Conservation (phyloP, 1,140 invertebrate genomes). For the Drosophila suzukii region DNA sequence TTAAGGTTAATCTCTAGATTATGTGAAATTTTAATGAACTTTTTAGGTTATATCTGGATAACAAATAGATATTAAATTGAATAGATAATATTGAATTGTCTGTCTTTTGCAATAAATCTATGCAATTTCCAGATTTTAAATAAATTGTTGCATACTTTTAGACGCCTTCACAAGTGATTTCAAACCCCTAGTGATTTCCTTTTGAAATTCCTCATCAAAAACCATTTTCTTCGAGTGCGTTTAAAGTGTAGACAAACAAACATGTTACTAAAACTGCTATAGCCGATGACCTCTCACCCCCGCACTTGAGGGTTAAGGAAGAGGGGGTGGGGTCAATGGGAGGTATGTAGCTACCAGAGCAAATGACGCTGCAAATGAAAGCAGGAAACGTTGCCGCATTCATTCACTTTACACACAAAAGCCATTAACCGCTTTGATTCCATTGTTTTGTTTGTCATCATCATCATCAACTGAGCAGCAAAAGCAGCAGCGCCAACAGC, state of each 20-base stretch:
- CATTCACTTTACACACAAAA: conserved; percentile 82
- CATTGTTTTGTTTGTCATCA: conserved; percentile 82
- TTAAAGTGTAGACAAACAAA: conserved; percentile 30
- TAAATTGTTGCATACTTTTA: too few relatives aligned
- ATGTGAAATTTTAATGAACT: too few relatives aligned
- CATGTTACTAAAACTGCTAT: conserved; percentile 40
- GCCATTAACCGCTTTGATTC: conserved; percentile 82
- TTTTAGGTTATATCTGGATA: not conserved
- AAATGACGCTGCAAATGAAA: conserved; percentile 82
- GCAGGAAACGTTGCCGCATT: conserved; percentile 76
- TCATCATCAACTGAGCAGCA: conserved; percentile 52
- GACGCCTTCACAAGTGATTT: too few relatives aligned
- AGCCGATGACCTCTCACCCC: conserved; percentile 19
- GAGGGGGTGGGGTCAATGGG: not conserved
- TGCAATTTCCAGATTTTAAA: too few relatives aligned
- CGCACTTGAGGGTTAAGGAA: not conserved
- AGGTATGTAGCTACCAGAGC: conserved; percentile 42
- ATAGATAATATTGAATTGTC: too few relatives aligned
- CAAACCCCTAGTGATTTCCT: too few relatives aligned
- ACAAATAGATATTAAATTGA: too few relatives aligned
- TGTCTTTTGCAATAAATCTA: too few relatives aligned
- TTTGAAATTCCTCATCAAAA: not conserved
- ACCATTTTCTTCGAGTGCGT: not conserved
- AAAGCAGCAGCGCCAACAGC: conserved; percentile 26
- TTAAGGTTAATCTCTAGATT: too few relatives aligned